Conservation (phyloP, 2,113 vertebrate genomes). For the Percopsis transmontana region DNA sequence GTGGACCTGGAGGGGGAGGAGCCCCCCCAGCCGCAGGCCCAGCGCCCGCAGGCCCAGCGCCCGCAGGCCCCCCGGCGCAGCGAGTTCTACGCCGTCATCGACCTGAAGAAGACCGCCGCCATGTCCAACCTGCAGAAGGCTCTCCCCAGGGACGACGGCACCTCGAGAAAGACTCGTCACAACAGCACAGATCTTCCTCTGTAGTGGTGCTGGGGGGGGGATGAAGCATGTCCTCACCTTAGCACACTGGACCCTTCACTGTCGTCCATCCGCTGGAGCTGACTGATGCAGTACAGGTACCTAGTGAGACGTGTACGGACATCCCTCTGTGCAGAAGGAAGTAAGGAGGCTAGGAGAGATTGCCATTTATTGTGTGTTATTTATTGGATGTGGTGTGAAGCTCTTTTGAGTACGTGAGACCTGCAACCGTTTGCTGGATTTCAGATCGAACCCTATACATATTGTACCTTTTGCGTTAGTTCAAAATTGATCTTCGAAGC, state of each 20-base stretch:
- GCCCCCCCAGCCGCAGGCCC: slow-evolving; percentile 70
- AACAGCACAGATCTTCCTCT: slow-evolving; percentile 99
- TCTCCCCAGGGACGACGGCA: slow-evolving; percentile 94
- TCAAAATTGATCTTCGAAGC: slow-evolving; percentile 26
- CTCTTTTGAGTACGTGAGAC: slow-evolving; percentile 32
- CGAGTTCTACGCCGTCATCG: slow-evolving; percentile 95
- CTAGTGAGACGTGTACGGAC: slow-evolving; percentile 62
- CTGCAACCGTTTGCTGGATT: slow-evolving; percentile 22
- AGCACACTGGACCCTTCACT: slow-evolving; percentile 78
- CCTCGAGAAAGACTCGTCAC: slow-evolving; percentile 95
- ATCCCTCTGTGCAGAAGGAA: slow-evolving; percentile 54
- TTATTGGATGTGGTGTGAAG: slow-evolving; percentile 54
- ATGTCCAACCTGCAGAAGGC: slow-evolving; percentile 98
- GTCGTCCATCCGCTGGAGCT: slow-evolving; percentile 68
- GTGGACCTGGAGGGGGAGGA: slow-evolving; percentile 90
- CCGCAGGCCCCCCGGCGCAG: slow-evolving; percentile 78
- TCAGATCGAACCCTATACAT: slow-evolving; percentile 8
- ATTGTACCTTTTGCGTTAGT: not conserved
- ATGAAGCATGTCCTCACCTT: slow-evolving; percentile 61
- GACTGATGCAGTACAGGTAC: slow-evolving; percentile 67
- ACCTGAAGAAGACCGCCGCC: slow-evolving; percentile 97
- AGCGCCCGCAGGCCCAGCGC: slow-evolving; percentile 73
- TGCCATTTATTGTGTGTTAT: slow-evolving; percentile 63
- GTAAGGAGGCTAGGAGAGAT: slow-evolving; percentile 56
- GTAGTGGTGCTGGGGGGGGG: slow-evolving; percentile 68